Percentiles rank a stretch among this genome's conserved stretches.
phyloP scores from a whole-genome alignment of 2,888 invertebrate genomes.

The Amphipoea oculea region DNA sequence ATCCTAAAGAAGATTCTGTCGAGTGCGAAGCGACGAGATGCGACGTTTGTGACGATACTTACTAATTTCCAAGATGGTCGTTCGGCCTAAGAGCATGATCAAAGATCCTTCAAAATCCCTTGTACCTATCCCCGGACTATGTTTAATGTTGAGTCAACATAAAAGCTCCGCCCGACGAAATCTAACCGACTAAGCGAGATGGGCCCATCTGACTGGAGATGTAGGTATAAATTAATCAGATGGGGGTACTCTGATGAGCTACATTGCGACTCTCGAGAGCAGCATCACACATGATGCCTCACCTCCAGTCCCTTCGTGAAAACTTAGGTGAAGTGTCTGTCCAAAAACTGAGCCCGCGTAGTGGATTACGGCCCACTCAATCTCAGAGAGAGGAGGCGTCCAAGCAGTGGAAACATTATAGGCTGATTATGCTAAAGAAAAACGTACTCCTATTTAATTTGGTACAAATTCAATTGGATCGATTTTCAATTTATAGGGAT shows the following conservation, averaged over 20 bases:
- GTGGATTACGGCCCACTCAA: neutral
- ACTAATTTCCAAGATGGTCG: neutral
- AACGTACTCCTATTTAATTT: neutral
- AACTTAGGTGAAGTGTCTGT: neutral
- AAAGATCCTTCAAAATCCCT: neutral
- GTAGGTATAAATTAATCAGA: neutral
- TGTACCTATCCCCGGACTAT: neutral
- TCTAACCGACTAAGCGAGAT: neutral
- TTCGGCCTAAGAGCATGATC: neutral
- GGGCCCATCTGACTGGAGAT: neutral
- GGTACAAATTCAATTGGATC: neutral
- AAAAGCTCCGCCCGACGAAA: neutral
- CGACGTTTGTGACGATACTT: neutral
- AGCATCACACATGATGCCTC: neutral
- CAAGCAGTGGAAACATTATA: too few species aligned
- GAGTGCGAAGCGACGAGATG: neutral
- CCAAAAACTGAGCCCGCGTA: neutral
- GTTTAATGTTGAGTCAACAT: neutral
- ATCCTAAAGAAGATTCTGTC: neutral
- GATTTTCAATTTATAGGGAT: conserved; percentile 20
- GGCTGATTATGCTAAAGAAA: neutral
- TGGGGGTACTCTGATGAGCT: too few species aligned
- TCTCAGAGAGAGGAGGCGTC: neutral
- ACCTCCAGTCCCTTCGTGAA: neutral
- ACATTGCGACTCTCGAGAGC: neutral